A percentile compares a stretch with the other conserved stretches of the same genome.
These are phyloP conservation scores for Mactra quadrangularis DNA, from an alignment of 1,140 invertebrate genomes.

Conservation along the genomic window DNA sequence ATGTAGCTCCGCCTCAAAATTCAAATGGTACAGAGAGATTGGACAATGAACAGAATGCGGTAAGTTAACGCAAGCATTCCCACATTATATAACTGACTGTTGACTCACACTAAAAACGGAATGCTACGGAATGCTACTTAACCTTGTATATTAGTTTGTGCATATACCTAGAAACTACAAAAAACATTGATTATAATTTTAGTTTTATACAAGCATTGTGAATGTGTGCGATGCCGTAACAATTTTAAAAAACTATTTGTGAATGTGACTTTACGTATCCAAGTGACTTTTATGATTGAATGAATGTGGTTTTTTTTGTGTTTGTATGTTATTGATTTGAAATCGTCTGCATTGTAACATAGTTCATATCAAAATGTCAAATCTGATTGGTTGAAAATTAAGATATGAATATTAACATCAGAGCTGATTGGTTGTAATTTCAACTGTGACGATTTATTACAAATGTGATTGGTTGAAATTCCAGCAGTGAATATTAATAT, in stretches of 20 bases:
- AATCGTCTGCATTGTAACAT: no score
- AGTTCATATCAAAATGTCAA: no score
- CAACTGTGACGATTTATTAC: no score
- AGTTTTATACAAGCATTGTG: conserved; percentile 29
- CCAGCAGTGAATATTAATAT: no score
- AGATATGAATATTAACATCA: no score
- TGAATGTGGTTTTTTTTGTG: no score
- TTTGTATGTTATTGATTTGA: no score
- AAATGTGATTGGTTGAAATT: no score
- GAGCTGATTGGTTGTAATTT: no score
- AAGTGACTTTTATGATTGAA: no score
- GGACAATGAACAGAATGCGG: conserved; percentile 60
- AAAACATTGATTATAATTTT: conserved; percentile 16
- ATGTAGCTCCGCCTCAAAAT: conserved; percentile 29
- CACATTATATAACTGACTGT: conserved; percentile 34
- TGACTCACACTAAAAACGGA: conserved; percentile 28
- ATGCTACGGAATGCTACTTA: conserved; percentile 23
- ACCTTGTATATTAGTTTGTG: conserved; percentile 19
- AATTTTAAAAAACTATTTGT: conserved; percentile 13
- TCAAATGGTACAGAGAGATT: conserved; percentile 52
- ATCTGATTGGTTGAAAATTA: no score
- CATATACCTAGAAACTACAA: conserved; percentile 14
- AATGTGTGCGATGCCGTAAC: conserved; percentile 11
- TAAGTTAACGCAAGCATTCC: conserved; percentile 57
- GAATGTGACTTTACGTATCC: no score